Percentiles rank a stretch among this genome's conserved stretches.
These are phyloP conservation scores for Bombus soroeensis DNA, from an alignment of 1,140 invertebrate genomes.

Conservation along the genomic window DNA sequence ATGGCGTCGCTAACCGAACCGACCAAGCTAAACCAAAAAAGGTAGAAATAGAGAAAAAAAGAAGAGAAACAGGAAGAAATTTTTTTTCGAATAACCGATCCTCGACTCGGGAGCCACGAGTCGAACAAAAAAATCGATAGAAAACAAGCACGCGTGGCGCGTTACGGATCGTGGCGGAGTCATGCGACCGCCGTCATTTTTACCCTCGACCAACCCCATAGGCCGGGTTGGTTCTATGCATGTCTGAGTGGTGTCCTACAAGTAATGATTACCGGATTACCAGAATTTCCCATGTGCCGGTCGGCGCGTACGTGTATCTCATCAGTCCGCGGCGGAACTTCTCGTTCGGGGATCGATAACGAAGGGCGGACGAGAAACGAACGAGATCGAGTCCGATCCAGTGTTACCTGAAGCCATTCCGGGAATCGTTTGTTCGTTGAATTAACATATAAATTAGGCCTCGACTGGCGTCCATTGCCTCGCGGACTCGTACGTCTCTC, in stretches of 20 bases:
- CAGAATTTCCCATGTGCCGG: constrained; percentile 52
- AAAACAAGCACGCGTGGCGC: not conserved
- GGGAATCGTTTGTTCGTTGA: constrained; percentile 48
- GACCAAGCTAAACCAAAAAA: too few species aligned
- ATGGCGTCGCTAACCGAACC: constrained; percentile 13
- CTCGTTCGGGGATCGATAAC: constrained; percentile 49
- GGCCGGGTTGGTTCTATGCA: constrained; percentile 33
- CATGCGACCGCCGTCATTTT: constrained; percentile 8
- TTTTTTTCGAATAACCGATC: constrained; percentile 34
- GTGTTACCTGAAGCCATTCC: constrained; percentile 45
- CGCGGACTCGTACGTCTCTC: not conserved
- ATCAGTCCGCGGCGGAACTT: constrained; percentile 40
- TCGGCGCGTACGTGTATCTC: constrained; percentile 31
- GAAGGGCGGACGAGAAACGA: constrained; percentile 35
- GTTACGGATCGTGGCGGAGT: not conserved
- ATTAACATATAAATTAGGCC: constrained; percentile 60
- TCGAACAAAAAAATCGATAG: constrained; percentile 32
- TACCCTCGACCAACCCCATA: not conserved
- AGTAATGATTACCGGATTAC: constrained; percentile 56
- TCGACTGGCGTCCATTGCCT: not conserved
- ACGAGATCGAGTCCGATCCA: constrained; percentile 51
- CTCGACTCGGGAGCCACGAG: not conserved
- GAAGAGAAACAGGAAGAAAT: not conserved
- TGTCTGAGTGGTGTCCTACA: constrained; percentile 52
- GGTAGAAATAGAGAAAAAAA: too few species aligned